Evolutionary conservation across 2,888 invertebrate genomes (phyloP), one percentile per base, ranked within the genome.

Genomic region (Amorpha juglandis): DNA sequence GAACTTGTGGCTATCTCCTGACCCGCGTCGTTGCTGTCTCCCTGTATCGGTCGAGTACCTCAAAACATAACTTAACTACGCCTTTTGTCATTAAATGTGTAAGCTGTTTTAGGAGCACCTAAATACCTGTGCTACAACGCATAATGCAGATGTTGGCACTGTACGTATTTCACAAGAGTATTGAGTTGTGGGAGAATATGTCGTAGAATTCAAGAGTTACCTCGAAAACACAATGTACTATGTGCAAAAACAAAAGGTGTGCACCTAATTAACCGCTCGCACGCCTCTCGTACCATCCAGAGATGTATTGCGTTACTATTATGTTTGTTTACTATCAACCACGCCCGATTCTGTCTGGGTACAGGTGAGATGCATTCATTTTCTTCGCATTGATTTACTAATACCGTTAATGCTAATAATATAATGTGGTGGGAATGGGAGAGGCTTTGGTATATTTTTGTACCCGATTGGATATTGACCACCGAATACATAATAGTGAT

Each of bases 191-290:
- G 88, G 92, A 58, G 58, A 92, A 91, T 75, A 80, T 79, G 75
- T 80, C 82, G 79, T 78, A 83, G 82, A 87, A 88, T 89, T 86
- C 79, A 79, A 83, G 83, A 77, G 78, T 84, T 75, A 71, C 77
- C 78, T 84, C 82, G 76, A 79, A 83, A 84, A 88, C 72, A 88
- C 89, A 90, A 88, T 90, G 86, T 86, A 81, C 81, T 79, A 75
- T 76, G 78, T 81, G 78, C 78, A 83, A 86, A 87, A 87, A 91
- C 88, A 90, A 91, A 89, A 91, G 89, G 85, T 84, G 82, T 78
- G 80, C 83, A 76, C 78, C 77, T 89, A 89, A 90, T 89, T 89
- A 85, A 76, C 78, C 71, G 75, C 84, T 89, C 86, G 80, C 88
- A 87, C 84, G 86, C 82, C 79, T 78, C 72, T 74, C 70, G 58